Evolutionary conservation across 2,888 invertebrate genomes (phyloP).

Genomic region (Leucoptera coffeella): DNA sequence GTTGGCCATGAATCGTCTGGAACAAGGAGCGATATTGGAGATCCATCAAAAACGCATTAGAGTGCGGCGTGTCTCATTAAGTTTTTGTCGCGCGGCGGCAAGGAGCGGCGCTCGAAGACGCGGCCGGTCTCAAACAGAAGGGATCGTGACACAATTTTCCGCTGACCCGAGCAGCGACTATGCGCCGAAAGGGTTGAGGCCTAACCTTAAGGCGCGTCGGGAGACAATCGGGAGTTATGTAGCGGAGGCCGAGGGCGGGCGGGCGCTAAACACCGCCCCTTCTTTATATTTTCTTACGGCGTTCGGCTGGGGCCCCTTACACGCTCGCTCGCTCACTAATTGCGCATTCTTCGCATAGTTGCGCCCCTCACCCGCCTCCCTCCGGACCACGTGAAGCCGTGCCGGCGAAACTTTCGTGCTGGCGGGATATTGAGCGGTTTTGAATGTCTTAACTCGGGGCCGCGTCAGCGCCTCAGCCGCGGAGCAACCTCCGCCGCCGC

Average conservation of each 20-base stretch:
- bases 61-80: constrained; percentile 9
- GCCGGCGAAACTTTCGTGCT: constrained; percentile 52
- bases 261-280: constrained; percentile 50
- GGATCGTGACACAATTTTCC: constrained; percentile 35
- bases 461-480: constrained; percentile 25
- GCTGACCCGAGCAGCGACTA: constrained; percentile 49
- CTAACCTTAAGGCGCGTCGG: constrained; percentile 37
- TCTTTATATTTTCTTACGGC: constrained; percentile 67
- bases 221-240: constrained; percentile 54
- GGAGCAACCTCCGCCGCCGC: constrained; percentile 18
- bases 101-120: neutral
- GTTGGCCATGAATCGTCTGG: no score
- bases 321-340: constrained; percentile 82
- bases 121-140: constrained; percentile 24
- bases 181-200: constrained; percentile 32
- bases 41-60: constrained; percentile 50
- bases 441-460: constrained; percentile 54
- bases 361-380: constrained; percentile 60
- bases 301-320: constrained; percentile 57
- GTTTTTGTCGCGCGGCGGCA: no score
- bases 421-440: constrained; percentile 53
- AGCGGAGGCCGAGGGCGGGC: constrained; percentile 43
- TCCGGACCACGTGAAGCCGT: constrained; percentile 52
- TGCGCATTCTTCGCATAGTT: constrained; percentile 97
- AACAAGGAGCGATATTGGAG: constrained; percentile 22